Base-by-base conservation (phyloP, 2,888 invertebrate genomes). In the Tenthredo livida region DNA sequence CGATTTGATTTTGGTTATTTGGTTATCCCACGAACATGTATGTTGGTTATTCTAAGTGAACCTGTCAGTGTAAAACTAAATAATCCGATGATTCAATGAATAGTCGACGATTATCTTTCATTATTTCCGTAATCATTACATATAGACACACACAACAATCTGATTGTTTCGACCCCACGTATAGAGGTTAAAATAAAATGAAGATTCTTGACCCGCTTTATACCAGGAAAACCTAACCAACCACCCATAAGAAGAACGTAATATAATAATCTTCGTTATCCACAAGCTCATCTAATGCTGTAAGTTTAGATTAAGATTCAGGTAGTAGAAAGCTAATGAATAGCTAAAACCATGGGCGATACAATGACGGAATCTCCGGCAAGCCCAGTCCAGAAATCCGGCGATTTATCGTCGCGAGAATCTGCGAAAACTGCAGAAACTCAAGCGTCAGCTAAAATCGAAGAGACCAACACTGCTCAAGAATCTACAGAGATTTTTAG, bases 231-330 rank as follows among this genome's bases (percentile, higher is more conserved):
- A 70, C 29, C 37, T 33, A 70, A 33, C 70, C 29, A 33, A 37
- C 33, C 15, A 70, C 33, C 15, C 37, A 33, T 70, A n/a, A n/a
- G n/a, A n/a, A 33, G 15, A 2, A 17, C 70, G 70, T 37, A 40
- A 40, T 67, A 29, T 33, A 29, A 17, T 4, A 33, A 70, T n/a
- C 70, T n/a, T 70, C 29, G n/a, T 17, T 37, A 7, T 70, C 37
- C 33, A 37, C 40, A 29, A 67, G 29, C 40, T 72, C 33, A 33
- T 47, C 54, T 9, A 33, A 77, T 77, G 50, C 50, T 77, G 50
- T 77, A 50, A 54, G 47, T 54, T 77, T 77, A 77, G 77, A 50
- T 29, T 77, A 77, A 77, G 50, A 77, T 50, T 77, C 25, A 54
- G 77, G 50, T 77, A 29, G 1, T 50, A 5, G 17, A 5, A 67